Evolutionary conservation across 2,113 vertebrate genomes (phyloP).

Genomic region (Acrocephalus arundinaceus): DNA sequence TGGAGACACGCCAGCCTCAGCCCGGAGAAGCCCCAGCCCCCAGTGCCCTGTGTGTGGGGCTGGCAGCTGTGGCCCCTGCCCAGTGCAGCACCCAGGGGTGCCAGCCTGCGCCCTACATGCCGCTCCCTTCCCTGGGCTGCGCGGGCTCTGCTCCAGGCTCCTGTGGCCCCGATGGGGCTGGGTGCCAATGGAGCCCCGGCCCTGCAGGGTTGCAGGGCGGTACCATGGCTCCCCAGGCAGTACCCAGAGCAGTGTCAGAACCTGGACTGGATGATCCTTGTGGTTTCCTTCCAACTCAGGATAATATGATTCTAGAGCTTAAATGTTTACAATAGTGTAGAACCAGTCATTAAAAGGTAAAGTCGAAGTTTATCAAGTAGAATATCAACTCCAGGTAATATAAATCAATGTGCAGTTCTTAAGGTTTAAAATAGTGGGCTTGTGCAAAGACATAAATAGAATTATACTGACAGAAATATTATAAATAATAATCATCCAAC

Average conservation of each 20-base stretch:
- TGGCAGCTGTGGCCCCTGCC: no score
- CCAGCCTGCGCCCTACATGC: no score
- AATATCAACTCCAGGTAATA: neutral
- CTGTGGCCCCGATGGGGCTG: no score
- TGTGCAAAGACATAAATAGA: neutral
- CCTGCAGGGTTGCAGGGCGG: no score
- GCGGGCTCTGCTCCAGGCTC: no score
- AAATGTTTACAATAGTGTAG: neutral
- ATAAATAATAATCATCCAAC: neutral
- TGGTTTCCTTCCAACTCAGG: neutral
- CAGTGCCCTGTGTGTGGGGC: no score
- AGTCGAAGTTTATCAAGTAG: neutral
- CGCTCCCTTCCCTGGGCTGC: no score
- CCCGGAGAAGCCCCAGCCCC: no score
- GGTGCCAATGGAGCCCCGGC: no score
- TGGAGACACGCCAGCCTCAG: no score
- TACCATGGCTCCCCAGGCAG: no score
- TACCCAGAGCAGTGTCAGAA: neutral
- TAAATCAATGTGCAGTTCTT: neutral
- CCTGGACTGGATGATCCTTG: neutral
- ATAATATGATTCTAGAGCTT: neutral
- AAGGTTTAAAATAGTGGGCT: neutral
- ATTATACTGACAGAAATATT: neutral
- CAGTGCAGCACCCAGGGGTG: no score
- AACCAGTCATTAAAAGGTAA: neutral